phyloP scores from a whole-genome alignment of 1,140 invertebrate genomes.

The Aphaenogaster floridana region DNA sequence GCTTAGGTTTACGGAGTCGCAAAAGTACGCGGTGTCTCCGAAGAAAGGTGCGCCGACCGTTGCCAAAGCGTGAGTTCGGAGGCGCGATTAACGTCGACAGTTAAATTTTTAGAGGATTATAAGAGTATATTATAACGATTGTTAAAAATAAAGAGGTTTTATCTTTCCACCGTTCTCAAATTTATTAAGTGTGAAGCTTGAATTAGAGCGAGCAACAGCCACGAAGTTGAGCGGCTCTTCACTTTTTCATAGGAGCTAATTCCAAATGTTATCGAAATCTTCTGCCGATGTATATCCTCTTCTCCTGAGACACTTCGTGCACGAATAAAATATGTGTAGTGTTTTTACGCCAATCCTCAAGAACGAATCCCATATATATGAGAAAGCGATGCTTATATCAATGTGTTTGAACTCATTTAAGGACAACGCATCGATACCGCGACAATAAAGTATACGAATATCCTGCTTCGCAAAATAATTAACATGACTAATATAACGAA shows the following conservation, averaged over 20 bases:
- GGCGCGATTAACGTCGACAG: conserved; percentile 18
- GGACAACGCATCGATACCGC: neutral
- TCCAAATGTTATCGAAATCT: conserved; percentile 13
- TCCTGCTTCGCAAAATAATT: neutral
- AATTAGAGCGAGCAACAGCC: neutral
- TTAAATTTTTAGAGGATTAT: conserved; percentile 46
- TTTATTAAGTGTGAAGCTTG: conserved; percentile 7
- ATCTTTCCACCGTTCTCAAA: conserved; percentile 37
- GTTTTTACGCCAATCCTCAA: neutral
- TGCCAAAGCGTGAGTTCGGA: conserved; percentile 34
- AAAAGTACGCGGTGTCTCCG: conserved; percentile 11
- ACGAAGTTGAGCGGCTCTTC: neutral
- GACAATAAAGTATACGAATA: conserved; percentile 46
- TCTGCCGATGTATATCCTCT: neutral
- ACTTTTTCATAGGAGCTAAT: neutral
- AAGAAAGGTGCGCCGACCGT: conserved; percentile 6
- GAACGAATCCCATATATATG: neutral
- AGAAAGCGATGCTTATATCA: neutral
- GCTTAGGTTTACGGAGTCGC: neutral
- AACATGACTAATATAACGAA: neutral
- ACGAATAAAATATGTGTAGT: neutral
- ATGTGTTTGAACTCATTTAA: conserved; percentile 3
- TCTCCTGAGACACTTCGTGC: neutral
- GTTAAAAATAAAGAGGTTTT: conserved; percentile 54
- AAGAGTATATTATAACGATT: conserved; percentile 38